Evolutionary conservation across 2,888 invertebrate species (phyloP).

Genomic region (Lasioglossum morio): DNA sequence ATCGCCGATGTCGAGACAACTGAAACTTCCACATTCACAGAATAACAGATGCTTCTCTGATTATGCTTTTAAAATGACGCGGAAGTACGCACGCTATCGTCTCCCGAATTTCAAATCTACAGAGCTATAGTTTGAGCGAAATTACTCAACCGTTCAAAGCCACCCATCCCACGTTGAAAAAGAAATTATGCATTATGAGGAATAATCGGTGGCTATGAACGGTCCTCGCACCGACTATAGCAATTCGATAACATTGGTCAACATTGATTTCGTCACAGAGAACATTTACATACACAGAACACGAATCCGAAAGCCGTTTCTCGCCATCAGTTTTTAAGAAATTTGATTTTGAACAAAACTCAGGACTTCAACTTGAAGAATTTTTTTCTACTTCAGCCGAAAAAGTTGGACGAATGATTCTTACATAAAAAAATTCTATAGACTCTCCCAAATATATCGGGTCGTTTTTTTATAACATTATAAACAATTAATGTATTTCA

Average conservation of each 20-base stretch:
- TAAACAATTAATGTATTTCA: too few species aligned
- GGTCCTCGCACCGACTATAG: not conserved
- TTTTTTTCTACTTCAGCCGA: not conserved
- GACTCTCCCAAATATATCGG: too few species aligned
- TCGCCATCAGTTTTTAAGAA: too few species aligned
- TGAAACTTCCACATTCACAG: not conserved
- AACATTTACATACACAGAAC: too few species aligned
- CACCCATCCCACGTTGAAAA: not conserved
- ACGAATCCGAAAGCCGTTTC: too few species aligned
- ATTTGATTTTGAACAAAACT: too few species aligned
- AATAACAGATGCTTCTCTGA: not conserved
- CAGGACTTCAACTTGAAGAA: not conserved
- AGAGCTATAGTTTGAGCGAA: not conserved
- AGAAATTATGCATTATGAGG: not conserved
- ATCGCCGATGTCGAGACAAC: not conserved
- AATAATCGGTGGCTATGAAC: not conserved
- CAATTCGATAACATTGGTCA: not conserved
- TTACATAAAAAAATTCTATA: too few species aligned
- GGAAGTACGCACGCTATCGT: not conserved
- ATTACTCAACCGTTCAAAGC: not conserved
- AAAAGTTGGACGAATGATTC: too few species aligned
- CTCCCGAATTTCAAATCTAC: not conserved
- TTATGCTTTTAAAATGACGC: not conserved
- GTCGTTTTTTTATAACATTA: too few species aligned
- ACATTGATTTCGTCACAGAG: too few species aligned